Evolutionary conservation across 2,113 vertebrate species (phyloP).

Genomic region (Spizaetus ornatus): DNA sequence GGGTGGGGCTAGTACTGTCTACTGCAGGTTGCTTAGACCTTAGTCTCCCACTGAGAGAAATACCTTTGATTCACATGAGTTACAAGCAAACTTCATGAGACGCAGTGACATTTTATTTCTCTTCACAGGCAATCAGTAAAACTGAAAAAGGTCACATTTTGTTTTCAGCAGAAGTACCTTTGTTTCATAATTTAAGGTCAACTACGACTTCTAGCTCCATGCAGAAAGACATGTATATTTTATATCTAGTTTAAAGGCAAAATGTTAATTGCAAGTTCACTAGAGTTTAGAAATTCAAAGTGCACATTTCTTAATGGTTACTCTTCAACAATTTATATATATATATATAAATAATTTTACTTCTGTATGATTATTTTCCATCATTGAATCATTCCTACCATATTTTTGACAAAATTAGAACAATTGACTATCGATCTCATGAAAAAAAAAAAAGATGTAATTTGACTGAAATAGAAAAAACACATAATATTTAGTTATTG

Average conservation of each 20-base stretch:
- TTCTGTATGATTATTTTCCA: background rate
- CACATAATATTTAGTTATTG: background rate
- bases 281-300: background rate
- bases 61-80: background rate
- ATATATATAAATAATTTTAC: background rate
- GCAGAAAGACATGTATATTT: background rate
- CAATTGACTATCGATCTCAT: background rate
- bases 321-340: background rate
- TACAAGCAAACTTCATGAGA: background rate
- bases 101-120: background rate
- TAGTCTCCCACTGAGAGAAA: background rate
- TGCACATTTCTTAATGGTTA: background rate
- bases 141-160: slow-evolving; percentile 21
- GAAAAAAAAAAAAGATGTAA: background rate
- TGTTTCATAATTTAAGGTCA: background rate
- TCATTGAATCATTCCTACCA: background rate
- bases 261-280: background rate
- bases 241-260: background rate
- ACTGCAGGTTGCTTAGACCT: background rate
- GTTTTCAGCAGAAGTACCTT: background rate
- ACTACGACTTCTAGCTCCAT: background rate
- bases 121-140: background rate
- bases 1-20: background rate
- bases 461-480: background rate
- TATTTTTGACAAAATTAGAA: background rate